Evolutionary conservation across 2,888 invertebrate genomes (phyloP).

Genomic region (Antitype chi): DNA sequence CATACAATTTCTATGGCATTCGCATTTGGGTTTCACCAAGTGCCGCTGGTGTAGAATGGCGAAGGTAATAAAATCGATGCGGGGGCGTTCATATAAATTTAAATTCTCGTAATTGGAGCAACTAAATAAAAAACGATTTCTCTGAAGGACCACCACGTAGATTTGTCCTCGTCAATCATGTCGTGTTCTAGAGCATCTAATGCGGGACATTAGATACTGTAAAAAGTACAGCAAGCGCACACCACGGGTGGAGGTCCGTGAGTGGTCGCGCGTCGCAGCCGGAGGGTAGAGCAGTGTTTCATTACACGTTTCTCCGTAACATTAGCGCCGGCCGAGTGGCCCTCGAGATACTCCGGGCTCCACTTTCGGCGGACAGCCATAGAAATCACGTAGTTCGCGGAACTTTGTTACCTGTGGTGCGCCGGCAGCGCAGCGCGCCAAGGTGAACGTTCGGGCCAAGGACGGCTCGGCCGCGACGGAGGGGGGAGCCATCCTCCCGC

Average conservation of each 20-base stretch:
- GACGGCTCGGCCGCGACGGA: slow-evolving; percentile 86
- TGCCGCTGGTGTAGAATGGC: slow-evolving; percentile 63
- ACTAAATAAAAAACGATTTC: slow-evolving; percentile 70
- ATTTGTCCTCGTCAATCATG: slow-evolving; percentile 64
- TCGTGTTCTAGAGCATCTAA: slow-evolving; percentile 64
- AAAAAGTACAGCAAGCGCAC: slow-evolving; percentile 73
- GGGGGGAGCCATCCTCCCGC: slow-evolving; percentile 73
- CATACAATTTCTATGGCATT: slow-evolving; percentile 48
- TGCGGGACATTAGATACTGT: slow-evolving; percentile 75
- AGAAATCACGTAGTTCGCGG: slow-evolving; percentile 90
- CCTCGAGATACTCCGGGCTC: slow-evolving; percentile 80
- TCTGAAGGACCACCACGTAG: slow-evolving; percentile 83
- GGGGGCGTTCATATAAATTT: slow-evolving; percentile 74
- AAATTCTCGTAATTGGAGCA: slow-evolving; percentile 76
- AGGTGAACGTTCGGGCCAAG: slow-evolving; percentile 91
- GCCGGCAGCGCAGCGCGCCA: slow-evolving; percentile 87
- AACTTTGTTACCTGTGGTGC: slow-evolving; percentile 90
- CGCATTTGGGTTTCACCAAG: slow-evolving; percentile 54
- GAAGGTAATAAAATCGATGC: slow-evolving; percentile 79
- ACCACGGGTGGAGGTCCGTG: slow-evolving; percentile 69
- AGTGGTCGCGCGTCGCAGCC: slow-evolving; percentile 46
- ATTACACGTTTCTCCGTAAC: slow-evolving; percentile 84
- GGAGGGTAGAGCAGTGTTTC: slow-evolving; percentile 79
- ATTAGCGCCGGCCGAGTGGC: slow-evolving; percentile 80
- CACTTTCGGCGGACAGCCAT: slow-evolving; percentile 88